Evolutionary conservation across 2,888 invertebrate genomes (phyloP), one percentile per base, ranked within the genome.

Genomic region (Thecocarcelia acutangulata): DNA sequence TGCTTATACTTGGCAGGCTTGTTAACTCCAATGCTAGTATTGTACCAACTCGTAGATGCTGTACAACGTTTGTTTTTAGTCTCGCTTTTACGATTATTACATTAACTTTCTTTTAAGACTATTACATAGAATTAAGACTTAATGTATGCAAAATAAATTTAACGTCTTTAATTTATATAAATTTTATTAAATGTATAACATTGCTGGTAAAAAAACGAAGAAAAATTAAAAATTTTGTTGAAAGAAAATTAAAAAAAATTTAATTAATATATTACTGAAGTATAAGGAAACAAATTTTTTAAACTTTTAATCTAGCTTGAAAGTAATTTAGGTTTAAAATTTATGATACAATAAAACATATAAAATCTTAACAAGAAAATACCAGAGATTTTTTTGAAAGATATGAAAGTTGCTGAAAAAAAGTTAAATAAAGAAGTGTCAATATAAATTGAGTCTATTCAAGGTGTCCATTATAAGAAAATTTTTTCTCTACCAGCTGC

Each of bases 1-100:
- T 70, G 70, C 56, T 69, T 42, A 50, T 64, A 28, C 44, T 63
- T 54, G 17, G 9, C 42, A 54, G 44, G 17, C 28, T 56, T 33
- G 50, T 56, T 28, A 50, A 46, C 28, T 63, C n/a, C 37, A 54
- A 5, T 61, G 11, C 21, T 13, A n/a, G 1, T 19, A 46, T 2
- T 5, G 24, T 24, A 24, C 33, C 3, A 9, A n/a, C n/a, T n/a
- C n/a, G n/a, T 8, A 33, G 33, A 33, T 28, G 44, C 15, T 37
- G 15, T 40, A n/a, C 48, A 24, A 13, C 46, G 24, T 66, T 37
- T 59, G 15, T 66, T n/a, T 48, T 1, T 52, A 24, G 42, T 50
- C 24, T 40, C 8, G 8, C 9, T 50, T 74, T 17, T 46, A 50
- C 33, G 58, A 42, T 58, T 66, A 75, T 58, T 48, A 58, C 50